Percentiles rank a stretch among this genome's conserved stretches.
Evolutionary conservation across 2,888 invertebrate genomes (phyloP).

Genomic region (Oscheius onirici): DNA sequence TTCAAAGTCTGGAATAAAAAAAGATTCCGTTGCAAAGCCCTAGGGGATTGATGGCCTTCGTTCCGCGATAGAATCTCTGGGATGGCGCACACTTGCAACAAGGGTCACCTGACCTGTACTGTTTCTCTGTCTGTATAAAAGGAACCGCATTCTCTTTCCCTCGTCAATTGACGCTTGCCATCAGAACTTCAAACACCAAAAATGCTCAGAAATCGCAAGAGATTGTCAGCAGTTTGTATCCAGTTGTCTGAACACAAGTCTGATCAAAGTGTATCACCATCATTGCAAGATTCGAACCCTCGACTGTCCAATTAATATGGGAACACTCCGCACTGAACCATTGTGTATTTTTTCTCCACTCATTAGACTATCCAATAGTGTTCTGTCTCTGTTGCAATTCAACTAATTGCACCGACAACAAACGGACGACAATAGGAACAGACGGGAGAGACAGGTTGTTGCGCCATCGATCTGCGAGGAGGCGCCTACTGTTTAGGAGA

Average conservation of each 20-base stretch:
- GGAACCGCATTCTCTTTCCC: background rate
- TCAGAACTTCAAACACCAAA: background rate
- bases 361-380: background rate
- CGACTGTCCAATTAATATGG: background rate
- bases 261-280: background rate
- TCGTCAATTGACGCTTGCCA: background rate
- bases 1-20: too few species aligned
- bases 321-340: background rate
- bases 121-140: background rate
- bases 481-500: background rate
- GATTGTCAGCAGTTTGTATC: too few species aligned
- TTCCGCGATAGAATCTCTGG: background rate
- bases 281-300: background rate
- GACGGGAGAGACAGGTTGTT: background rate
- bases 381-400: constrained; percentile 1
- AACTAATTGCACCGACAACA: too few species aligned
- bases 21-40: too few species aligned
- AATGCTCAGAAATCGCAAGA: too few species aligned
- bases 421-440: too few species aligned
- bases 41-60: too few species aligned
- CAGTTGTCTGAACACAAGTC: background rate
- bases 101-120: constrained; percentile 14
- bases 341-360: too few species aligned
- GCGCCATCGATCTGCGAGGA: background rate
- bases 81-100: constrained; percentile 4